phyloP scores from a whole-genome alignment of 1,140 invertebrate genomes.

The Aethina tumida region DNA sequence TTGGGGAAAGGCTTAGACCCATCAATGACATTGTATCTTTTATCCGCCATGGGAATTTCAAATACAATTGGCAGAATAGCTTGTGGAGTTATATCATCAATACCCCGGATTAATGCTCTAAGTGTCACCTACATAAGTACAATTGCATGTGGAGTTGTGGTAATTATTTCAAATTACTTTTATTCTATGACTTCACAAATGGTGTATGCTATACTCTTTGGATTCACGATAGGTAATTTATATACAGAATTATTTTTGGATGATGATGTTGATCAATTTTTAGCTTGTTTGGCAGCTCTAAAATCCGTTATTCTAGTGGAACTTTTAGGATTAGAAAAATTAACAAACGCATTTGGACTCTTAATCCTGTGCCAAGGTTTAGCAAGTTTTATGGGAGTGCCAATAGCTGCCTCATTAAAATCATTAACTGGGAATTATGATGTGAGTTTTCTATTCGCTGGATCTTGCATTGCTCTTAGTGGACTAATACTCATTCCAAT shows the following conservation, averaged over 20 bases:
- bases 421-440: conserved; percentile 74
- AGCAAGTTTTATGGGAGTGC: conserved; percentile 74
- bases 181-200: conserved; percentile 12
- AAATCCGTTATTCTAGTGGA: conserved; percentile 96
- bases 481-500: conserved; percentile 26
- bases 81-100: conserved; percentile 44
- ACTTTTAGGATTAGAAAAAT: conserved; percentile 86
- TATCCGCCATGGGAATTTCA: conserved; percentile 78
- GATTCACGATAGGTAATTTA: conserved; percentile 7
- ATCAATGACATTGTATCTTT: conserved; percentile 52
- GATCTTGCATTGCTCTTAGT: conserved; percentile 35
- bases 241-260: not conserved
- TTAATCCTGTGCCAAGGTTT: conserved; percentile 87
- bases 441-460: conserved; percentile 85
- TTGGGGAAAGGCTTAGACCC: conserved; percentile 33
- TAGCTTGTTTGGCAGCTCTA: conserved; percentile 90
- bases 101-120: conserved; percentile 19
- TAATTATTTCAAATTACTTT: conserved; percentile 18
- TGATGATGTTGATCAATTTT: conserved; percentile 25
- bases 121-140: conserved; percentile 23
- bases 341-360: conserved; percentile 94
- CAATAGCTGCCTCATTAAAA: conserved; percentile 73
- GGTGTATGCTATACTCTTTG: conserved; percentile 12
- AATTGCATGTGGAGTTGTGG: conserved; percentile 22
- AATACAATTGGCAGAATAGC: conserved; percentile 81